A percentile compares a stretch with the other conserved stretches of the same genome.
These are phyloP conservation scores for Heliangelus exortis DNA, from an alignment of 2,797 vertebrate genomes.

Conservation along the genomic window DNA sequence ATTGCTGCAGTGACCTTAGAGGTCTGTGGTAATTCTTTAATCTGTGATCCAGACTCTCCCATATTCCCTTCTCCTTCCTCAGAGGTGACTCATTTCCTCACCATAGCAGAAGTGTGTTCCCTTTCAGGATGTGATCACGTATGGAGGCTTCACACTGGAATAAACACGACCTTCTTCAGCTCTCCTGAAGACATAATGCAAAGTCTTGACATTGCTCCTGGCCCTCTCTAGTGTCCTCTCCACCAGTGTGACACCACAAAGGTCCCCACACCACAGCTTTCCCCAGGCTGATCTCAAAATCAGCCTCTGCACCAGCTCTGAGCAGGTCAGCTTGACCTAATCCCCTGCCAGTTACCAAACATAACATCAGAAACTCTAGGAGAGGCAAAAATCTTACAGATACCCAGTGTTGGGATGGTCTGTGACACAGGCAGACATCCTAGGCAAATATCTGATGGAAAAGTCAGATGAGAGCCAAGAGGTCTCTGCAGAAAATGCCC, in stretches of 20 bases:
- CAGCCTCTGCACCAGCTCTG: neutral
- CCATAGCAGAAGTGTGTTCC: too few relatives aligned
- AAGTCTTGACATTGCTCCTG: too few relatives aligned
- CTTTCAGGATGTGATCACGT: too few relatives aligned
- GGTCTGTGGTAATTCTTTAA: too few relatives aligned
- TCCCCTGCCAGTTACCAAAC: neutral
- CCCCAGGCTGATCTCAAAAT: neutral
- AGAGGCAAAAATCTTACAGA: neutral
- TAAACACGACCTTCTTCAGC: too few relatives aligned
- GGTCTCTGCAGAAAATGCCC: neutral
- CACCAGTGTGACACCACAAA: too few relatives aligned
- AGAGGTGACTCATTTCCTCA: too few relatives aligned
- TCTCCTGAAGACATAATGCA: too few relatives aligned
- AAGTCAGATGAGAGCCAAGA: neutral
- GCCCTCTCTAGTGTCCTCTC: too few relatives aligned
- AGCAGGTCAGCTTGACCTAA: neutral
- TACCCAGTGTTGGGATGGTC: neutral
- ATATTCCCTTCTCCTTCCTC: neutral
- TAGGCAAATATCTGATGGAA: neutral
- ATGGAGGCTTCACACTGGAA: too few relatives aligned
- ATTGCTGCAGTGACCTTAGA: too few relatives aligned
- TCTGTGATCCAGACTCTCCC: neutral
- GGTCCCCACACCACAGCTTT: too few relatives aligned
- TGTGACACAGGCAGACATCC: neutral
- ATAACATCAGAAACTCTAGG: fast-evolving